Percentiles rank a stretch among this genome's conserved stretches.
These are phyloP conservation scores for Ditula angustiorana DNA, from an alignment of 2,888 invertebrate genomes.

Conservation along the genomic window DNA sequence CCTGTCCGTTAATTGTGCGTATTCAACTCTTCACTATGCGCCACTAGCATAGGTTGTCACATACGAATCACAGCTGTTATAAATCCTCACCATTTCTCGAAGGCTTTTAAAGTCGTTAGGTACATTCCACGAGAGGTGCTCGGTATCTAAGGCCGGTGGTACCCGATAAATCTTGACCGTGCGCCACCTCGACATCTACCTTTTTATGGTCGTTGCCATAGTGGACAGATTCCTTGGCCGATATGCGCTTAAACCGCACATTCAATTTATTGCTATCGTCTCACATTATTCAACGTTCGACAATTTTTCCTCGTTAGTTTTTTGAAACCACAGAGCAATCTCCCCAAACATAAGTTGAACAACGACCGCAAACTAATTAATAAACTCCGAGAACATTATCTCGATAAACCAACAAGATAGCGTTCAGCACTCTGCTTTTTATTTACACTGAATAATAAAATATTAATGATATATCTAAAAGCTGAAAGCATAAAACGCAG, in stretches of 20 bases:
- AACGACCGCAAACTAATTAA: constrained; percentile 10
- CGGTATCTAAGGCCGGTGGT: constrained; percentile 64
- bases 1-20: background rate
- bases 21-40: background rate
- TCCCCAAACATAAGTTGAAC: constrained; percentile 4
- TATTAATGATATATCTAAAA: constrained; percentile 27
- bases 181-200: constrained; percentile 69
- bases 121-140: constrained; percentile 59
- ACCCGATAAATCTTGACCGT: constrained; percentile 73
- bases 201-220: constrained; percentile 71
- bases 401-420: background rate
- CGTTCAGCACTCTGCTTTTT: background rate
- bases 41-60: background rate
- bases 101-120: constrained; percentile 49
- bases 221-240: constrained; percentile 73
- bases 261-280: constrained; percentile 62
- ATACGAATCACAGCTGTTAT: constrained; percentile 42
- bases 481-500: constrained; percentile 19
- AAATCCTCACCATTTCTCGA: constrained; percentile 54
- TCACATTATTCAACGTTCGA: constrained; percentile 63
- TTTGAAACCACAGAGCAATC: constrained; percentile 14
- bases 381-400: background rate
- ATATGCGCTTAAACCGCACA: constrained; percentile 63
- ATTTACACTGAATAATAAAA: constrained; percentile 18
- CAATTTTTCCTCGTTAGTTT: constrained; percentile 49